These are phyloP conservation scores for Melipona quadrifasciata DNA, from an alignment of 1,140 invertebrate species.

Conservation along the genomic window DNA sequence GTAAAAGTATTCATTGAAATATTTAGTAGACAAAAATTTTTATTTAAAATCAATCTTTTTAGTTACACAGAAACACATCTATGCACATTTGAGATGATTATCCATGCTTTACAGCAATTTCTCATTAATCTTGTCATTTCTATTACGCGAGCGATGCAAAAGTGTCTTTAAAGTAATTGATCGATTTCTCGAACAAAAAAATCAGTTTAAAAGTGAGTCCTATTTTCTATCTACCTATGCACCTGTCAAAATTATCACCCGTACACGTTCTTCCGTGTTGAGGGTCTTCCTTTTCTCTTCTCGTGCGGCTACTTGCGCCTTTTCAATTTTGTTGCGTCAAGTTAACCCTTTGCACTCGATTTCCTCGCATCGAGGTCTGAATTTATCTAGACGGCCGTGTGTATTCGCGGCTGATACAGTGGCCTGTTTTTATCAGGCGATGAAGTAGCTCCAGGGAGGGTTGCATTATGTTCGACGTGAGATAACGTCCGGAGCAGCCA, in stretches of 20 bases:
- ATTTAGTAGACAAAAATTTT: no score
- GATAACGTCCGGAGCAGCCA: neutral
- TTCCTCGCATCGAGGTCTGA: neutral
- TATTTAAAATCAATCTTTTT: no score
- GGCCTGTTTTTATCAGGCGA: neutral
- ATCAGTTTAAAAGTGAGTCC: no score
- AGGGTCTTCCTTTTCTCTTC: neutral
- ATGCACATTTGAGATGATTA: no score
- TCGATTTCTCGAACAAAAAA: no score
- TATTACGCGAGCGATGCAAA: no score
- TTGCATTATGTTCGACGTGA: conserved; percentile 20
- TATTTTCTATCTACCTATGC: neutral
- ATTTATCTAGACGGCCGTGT: conserved; percentile 2
- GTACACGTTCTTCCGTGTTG: neutral
- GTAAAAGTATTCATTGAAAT: no score
- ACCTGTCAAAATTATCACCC: neutral
- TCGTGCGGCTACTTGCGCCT: neutral
- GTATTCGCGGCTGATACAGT: conserved; percentile 1
- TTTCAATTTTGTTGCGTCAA: neutral
- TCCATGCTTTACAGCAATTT: no score
- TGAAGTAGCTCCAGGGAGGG: neutral
- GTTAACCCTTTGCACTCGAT: neutral
- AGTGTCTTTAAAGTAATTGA: no score
- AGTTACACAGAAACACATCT: no score
- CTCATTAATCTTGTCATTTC: no score